phyloP scores from a whole-genome alignment of 2,888 invertebrate species.

The Hypselothyrea guttata region DNA sequence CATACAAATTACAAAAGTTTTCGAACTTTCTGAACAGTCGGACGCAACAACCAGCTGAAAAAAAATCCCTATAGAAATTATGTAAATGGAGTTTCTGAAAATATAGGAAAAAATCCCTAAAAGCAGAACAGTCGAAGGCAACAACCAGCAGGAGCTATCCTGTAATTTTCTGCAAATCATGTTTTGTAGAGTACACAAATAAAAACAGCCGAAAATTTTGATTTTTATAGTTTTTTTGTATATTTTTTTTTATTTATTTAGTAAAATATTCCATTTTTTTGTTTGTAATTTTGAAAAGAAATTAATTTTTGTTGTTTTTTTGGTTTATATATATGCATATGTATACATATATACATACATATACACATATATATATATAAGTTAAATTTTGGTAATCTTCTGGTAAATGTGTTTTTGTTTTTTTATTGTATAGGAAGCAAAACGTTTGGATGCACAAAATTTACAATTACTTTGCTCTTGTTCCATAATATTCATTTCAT shows the following conservation, averaged over 20 bases:
- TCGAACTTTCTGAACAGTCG: too few species aligned
- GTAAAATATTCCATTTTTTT: slow-evolving; percentile 71
- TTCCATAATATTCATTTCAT: neutral
- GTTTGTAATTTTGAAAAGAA: slow-evolving; percentile 57
- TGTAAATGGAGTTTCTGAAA: too few species aligned
- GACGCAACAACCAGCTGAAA: too few species aligned
- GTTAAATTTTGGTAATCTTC: slow-evolving; percentile 60
- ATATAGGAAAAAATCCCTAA: too few species aligned
- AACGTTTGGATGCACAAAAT: slow-evolving; percentile 73
- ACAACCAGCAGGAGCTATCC: too few species aligned
- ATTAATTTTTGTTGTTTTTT: slow-evolving; percentile 49
- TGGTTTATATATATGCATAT: slow-evolving; percentile 50
- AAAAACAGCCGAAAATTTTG: slow-evolving; percentile 19
- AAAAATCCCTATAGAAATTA: too few species aligned
- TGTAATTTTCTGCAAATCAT: too few species aligned
- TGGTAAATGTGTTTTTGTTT: slow-evolving; percentile 50
- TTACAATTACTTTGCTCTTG: slow-evolving; percentile 52
- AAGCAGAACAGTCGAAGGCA: too few species aligned
- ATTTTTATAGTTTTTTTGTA: slow-evolving; percentile 67
- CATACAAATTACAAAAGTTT: too few species aligned
- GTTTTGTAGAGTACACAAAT: too few species aligned
- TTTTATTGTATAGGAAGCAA: slow-evolving; percentile 71
- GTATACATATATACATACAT: slow-evolving; percentile 36
- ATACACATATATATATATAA: slow-evolving; percentile 35
- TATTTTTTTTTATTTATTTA: slow-evolving; percentile 69